phyloP scores from a whole-genome alignment of 2,888 invertebrate species.

The Pyrocoelia pectoralis region DNA sequence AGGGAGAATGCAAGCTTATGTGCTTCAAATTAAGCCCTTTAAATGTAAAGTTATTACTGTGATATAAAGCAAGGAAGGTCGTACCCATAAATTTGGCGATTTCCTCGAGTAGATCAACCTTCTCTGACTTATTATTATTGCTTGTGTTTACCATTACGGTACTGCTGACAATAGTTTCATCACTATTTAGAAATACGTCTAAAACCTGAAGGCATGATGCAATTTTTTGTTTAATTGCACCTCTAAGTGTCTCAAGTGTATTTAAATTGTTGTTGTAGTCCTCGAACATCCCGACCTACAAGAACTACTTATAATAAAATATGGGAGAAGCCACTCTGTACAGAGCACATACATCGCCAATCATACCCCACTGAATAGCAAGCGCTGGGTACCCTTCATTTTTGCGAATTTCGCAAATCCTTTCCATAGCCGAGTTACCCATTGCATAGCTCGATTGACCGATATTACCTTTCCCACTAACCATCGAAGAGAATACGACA shows the following conservation, averaged over 20 bases:
- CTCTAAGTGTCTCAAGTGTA: slow-evolving; percentile 56
- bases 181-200: neutral
- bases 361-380: slow-evolving; percentile 93
- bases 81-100: slow-evolving; percentile 59
- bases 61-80: too few species aligned
- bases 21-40: slow-evolving; percentile 74
- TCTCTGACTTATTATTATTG: neutral
- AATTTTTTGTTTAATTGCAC: slow-evolving; percentile 74
- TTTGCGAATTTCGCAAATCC: slow-evolving; percentile 79
- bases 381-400: slow-evolving; percentile 76
- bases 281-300: slow-evolving; percentile 72
- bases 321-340: too few species aligned
- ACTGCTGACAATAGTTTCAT: neutral
- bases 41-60: too few species aligned
- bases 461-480: slow-evolving; percentile 90
- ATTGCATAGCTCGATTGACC: slow-evolving; percentile 93
- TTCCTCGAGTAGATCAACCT: neutral
- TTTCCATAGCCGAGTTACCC: slow-evolving; percentile 90
- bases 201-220: slow-evolving; percentile 61
- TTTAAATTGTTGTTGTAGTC: slow-evolving; percentile 53
- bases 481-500: slow-evolving; percentile 91
- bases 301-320: too few species aligned
- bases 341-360: slow-evolving; percentile 75
- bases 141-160: neutral
- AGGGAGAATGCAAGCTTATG: slow-evolving; percentile 72